Base-by-base conservation (phyloP, 1,140 invertebrate genomes). In the Protaetia brevitarsis region DNA sequence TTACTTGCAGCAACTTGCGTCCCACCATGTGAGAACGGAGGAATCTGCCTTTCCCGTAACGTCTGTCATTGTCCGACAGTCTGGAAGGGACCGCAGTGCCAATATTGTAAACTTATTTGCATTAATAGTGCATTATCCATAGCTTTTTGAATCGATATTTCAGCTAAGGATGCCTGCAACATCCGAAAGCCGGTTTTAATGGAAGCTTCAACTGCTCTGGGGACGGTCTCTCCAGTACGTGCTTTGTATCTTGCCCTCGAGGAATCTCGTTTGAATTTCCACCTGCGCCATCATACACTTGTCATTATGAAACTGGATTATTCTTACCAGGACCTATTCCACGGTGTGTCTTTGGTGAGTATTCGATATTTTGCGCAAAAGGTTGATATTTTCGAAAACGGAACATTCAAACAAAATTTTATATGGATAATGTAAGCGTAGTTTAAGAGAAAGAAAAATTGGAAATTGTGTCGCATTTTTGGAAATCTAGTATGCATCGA, bases 11-110 rank as follows among this genome's bases (percentile, higher is more conserved):
- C 89, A 1, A 83, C 86, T 23, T 94, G 92, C 70, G 73, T 83
- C 60, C 91, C 91, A 1, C 81, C 86, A 0, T 94, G 92, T 73
- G 66, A 82, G 63, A 93, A 94, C 72, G 90, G 88, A 5, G 92
- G 92, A 0, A 82, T 84, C 41, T 95, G 92, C 77, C 78, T 93
- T 0, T 83, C 87, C 0, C 82, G 85, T 7, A 89, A 93, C 75
- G 79, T 84, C 1, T 95, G 92, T 64, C 85, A 91, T 67, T 95
- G 92, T 73, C 83, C 89, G 0, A 79, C 85, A 58, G 85, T 88
- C 10, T 92, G 83, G 71, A 82, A 86, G 58, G 91, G 91, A 3
- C 81, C 85, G 0, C 85, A 87, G 66, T 93, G 91, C 71, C 89
- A 93, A 80, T 91, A 89, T 71, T 79, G 90, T 92, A 79, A 87